phyloP scores from a whole-genome alignment of 1,140 invertebrate genomes.

The Pissodes strobi region DNA sequence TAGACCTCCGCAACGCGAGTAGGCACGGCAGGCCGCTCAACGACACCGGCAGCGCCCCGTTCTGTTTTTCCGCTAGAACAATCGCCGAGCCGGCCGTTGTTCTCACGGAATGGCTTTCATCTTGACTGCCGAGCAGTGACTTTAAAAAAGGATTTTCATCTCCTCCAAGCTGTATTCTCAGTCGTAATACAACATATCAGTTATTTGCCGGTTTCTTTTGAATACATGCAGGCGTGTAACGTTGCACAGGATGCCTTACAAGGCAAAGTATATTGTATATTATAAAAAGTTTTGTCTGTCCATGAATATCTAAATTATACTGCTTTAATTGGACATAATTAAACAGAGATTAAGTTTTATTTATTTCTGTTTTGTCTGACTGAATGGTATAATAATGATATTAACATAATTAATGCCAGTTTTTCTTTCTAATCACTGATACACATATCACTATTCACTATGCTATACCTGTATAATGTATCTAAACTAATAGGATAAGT shows the following conservation, averaged over 20 bases:
- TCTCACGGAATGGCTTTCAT: constrained; percentile 36
- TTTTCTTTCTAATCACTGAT: no score
- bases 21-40: no score
- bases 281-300: not conserved
- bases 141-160: constrained; percentile 42
- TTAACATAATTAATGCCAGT: no score
- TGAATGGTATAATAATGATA: no score
- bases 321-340: constrained; percentile 12
- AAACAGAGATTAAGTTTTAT: not conserved
- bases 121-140: constrained; percentile 30
- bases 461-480: no score
- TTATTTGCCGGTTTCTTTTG: constrained; percentile 41
- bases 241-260: constrained; percentile 16
- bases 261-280: constrained; percentile 5
- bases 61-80: constrained; percentile 34
- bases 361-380: not conserved
- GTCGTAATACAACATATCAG: constrained; percentile 40
- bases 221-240: constrained; percentile 25
- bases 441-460: no score
- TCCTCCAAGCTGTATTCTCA: constrained; percentile 35
- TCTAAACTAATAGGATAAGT: no score
- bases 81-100: constrained; percentile 37
- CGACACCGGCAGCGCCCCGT: no score
- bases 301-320: constrained; percentile 12
- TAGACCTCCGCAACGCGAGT: no score